Conservation (phyloP, 2,113 vertebrate genomes). For the Onychorhynchus coronatus region DNA sequence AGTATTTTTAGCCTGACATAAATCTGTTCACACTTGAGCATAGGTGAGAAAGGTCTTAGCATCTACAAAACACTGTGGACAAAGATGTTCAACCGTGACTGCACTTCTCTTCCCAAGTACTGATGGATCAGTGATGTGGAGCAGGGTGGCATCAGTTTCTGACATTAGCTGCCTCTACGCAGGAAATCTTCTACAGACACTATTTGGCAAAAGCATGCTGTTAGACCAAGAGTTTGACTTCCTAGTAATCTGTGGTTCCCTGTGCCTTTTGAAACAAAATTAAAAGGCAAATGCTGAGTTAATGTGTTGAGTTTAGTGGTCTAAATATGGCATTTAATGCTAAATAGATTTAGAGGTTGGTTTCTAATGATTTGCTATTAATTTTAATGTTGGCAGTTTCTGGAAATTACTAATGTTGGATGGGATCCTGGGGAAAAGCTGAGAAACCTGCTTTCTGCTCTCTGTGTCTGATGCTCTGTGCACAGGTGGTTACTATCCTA, state of each 20-base stretch:
- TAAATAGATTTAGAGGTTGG: neutral
- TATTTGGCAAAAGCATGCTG: neutral
- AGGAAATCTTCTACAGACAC: neutral
- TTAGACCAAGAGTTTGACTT: neutral
- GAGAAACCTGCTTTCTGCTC: neutral
- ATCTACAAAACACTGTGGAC: neutral
- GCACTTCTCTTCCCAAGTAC: rapidly evolving
- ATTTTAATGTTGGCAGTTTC: conserved; percentile 4
- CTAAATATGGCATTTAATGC: neutral
- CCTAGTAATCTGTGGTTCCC: neutral
- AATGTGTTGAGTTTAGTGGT: neutral
- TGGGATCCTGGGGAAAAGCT: neutral
- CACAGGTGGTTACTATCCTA: neutral
- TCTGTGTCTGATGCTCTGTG: neutral
- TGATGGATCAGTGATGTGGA: neutral
- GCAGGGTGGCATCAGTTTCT: neutral
- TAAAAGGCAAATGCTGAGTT: neutral
- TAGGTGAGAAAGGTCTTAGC: neutral
- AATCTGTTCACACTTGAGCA: neutral
- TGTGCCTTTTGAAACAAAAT: neutral
- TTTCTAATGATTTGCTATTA: neutral
- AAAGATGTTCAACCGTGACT: neutral
- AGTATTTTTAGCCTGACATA: neutral
- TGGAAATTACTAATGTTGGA: neutral
- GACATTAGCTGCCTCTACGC: neutral